Conservation (phyloP, 2,888 invertebrate species). For the Eristalinus aeneus region DNA sequence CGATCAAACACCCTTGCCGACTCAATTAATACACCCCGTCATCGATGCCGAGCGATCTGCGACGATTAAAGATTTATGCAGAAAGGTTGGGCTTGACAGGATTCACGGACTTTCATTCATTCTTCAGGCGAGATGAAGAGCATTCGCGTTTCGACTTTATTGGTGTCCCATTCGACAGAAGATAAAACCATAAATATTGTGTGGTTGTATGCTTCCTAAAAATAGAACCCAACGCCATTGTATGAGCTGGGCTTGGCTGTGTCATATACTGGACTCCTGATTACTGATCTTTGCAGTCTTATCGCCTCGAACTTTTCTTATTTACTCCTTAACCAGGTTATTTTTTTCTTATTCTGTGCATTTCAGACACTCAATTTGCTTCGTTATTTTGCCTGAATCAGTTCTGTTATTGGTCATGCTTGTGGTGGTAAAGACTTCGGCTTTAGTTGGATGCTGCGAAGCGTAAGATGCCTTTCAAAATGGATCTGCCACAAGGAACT, state of each 20-base stretch:
- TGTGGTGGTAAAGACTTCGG: constrained; percentile 22
- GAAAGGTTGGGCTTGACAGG: constrained; percentile 26
- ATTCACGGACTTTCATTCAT: constrained; percentile 55
- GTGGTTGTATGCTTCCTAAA: constrained; percentile 49
- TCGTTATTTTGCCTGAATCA: constrained; percentile 45
- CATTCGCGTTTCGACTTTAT: constrained; percentile 52
- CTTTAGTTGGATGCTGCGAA: constrained; percentile 55
- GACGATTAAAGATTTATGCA: constrained; percentile 64
- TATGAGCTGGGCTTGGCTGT: constrained; percentile 49
- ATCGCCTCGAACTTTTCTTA: constrained; percentile 47
- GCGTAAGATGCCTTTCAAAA: constrained; percentile 68
- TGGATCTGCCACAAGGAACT: constrained; percentile 59
- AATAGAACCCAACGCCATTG: constrained; percentile 56
- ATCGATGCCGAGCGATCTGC: constrained; percentile 65
- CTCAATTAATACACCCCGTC: constrained; percentile 72
- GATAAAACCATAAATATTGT: constrained; percentile 56
- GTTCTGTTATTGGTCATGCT: constrained; percentile 47
- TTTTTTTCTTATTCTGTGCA: constrained; percentile 11
- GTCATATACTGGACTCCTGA: constrained; percentile 45
- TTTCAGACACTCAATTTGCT: constrained; percentile 19
- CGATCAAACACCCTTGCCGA: constrained; percentile 71
- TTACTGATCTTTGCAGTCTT: constrained; percentile 47
- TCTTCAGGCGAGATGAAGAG: constrained; percentile 16
- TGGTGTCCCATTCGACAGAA: constrained; percentile 59
- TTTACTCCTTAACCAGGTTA: constrained; percentile 51